Evolutionary conservation across 2,888 invertebrate genomes (phyloP).

Genomic region (Nudaria mundana): DNA sequence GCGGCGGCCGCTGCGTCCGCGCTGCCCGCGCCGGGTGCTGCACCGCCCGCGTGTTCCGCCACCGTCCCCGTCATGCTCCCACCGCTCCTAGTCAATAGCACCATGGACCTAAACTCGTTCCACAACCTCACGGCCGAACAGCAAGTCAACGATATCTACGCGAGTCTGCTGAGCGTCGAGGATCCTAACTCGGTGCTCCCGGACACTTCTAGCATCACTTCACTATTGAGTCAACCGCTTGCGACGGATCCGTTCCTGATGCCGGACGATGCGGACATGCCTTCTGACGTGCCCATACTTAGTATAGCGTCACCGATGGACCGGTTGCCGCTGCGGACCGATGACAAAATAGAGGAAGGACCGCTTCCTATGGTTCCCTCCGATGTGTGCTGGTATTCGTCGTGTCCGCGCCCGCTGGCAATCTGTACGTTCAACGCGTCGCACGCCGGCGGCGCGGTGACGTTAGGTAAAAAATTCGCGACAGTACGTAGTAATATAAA

Average conservation of each 20-base stretch:
- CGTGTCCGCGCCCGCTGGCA: slow-evolving; percentile 82
- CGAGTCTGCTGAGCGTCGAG: slow-evolving; percentile 59
- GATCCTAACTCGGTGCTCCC: slow-evolving; percentile 59
- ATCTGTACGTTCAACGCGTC: slow-evolving; percentile 80
- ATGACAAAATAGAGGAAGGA: slow-evolving; percentile 41
- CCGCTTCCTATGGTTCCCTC: slow-evolving; percentile 53
- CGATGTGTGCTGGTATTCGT: slow-evolving; percentile 74
- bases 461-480: slow-evolving; percentile 75
- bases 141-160: slow-evolving; percentile 69
- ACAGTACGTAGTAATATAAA: slow-evolving; percentile 75
- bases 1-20: slow-evolving; percentile 33
- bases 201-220: slow-evolving; percentile 60
- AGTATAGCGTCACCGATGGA: slow-evolving; percentile 37
- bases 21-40: slow-evolving; percentile 23
- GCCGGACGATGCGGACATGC: slow-evolving; percentile 56
- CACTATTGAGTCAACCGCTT: slow-evolving; percentile 60
- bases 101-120: slow-evolving; percentile 60
- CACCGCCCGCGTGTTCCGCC: slow-evolving; percentile 26
- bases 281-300: slow-evolving; percentile 50
- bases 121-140: slow-evolving; percentile 64
- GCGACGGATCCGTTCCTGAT: slow-evolving; percentile 51
- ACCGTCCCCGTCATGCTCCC: slow-evolving; percentile 43
- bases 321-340: slow-evolving; percentile 28
- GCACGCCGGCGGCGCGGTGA: slow-evolving; percentile 79
- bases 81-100: slow-evolving; percentile 62